Evolutionary conservation across 92 coral and sea anemone species (phyloP), one percentile per base, ranked within the genome.

Genomic region (Phymanthus crucifer): DNA sequence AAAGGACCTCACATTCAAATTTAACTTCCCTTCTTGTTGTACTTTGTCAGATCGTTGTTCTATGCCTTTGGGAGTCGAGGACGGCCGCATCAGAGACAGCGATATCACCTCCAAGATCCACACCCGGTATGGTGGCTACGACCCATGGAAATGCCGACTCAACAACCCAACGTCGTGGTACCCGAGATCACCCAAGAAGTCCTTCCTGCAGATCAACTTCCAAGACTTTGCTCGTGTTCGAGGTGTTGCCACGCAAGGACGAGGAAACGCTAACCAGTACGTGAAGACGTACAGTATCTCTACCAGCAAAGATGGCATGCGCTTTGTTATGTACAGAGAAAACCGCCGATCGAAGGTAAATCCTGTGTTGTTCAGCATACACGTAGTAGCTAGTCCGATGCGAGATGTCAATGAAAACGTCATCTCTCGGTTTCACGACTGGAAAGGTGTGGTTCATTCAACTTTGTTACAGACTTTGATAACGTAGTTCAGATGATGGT

Each of bases 41-140:
- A 26, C 7, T 12, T 61, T 29, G 16, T 31, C 85, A 89, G 93
- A 86, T 68, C 90, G 88, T 65, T 89, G 93, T 33, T 33, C 57
- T 24, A 83, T 89, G 90, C 93, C 93, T 33, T 90, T 89, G 32
- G 93, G 93, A 74, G 93, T 84, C 13, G 93, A 89, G 83, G 90
- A 89, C 74, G 73, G 85, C 34, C 90, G 93, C 11, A 68, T 86
- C 75, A 75, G 78, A 50, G 85, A 85, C 69, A 90, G 93, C 27
- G 78, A 82, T 71, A 79, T 89, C 65, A 81, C 86, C 36, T 90
- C 90, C 21, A 77, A 54, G 33, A 61, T n/a, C 19, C 80, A 84
- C 2, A 78, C 87, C 0, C 77, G 87, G 50, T 89, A 89, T 75
- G 87, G 87, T 54, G 71, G 67, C 4, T 79, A 79, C 17, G 79